Percentiles rank a stretch among this genome's conserved stretches.
phyloP scores from a whole-genome alignment of 1,140 invertebrate genomes.

The Bombus haemorrhoidalis region DNA sequence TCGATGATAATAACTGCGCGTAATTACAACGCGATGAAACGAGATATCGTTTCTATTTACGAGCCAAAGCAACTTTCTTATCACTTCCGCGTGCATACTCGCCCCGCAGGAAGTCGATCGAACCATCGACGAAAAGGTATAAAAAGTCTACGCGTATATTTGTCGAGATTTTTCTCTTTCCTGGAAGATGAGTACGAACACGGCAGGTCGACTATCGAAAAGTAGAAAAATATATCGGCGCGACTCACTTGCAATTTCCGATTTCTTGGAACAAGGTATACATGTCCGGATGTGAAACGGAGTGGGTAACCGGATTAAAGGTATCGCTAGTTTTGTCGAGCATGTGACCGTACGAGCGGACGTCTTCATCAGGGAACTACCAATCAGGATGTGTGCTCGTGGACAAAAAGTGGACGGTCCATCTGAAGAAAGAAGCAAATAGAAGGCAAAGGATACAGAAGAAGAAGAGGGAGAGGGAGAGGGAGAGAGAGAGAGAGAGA shows the following conservation, averaged over 20 bases:
- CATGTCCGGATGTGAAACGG: not conserved
- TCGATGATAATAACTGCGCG: not conserved
- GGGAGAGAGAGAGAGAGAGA: slow-evolving; percentile 1
- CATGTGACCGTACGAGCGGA: slow-evolving; percentile 43
- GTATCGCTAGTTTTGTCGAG: slow-evolving; percentile 48
- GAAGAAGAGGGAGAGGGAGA: not conserved
- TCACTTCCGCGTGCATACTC: slow-evolving; percentile 23
- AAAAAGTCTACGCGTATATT: not conserved
- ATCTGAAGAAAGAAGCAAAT: slow-evolving; percentile 5
- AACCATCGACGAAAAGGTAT: not conserved
- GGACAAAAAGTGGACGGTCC: slow-evolving; percentile 68
- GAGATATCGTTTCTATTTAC: slow-evolving; percentile 8
- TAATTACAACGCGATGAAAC: slow-evolving; percentile 13
- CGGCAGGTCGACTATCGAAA: not conserved
- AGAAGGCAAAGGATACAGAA: not conserved
- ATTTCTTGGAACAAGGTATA: slow-evolving; percentile 1
- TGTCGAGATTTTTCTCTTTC: not conserved
- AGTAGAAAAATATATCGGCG: not conserved
- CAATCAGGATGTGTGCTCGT: slow-evolving; percentile 64
- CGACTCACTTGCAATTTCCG: not conserved
- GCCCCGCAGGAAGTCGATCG: no score
- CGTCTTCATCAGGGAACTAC: slow-evolving; percentile 75
- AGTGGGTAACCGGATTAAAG: slow-evolving; percentile 58
- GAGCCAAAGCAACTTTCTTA: not conserved
- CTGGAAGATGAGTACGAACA: no score